These are phyloP conservation scores for Vultur gryphus DNA, from an alignment of 2,797 vertebrate species.

Conservation along the genomic window DNA sequence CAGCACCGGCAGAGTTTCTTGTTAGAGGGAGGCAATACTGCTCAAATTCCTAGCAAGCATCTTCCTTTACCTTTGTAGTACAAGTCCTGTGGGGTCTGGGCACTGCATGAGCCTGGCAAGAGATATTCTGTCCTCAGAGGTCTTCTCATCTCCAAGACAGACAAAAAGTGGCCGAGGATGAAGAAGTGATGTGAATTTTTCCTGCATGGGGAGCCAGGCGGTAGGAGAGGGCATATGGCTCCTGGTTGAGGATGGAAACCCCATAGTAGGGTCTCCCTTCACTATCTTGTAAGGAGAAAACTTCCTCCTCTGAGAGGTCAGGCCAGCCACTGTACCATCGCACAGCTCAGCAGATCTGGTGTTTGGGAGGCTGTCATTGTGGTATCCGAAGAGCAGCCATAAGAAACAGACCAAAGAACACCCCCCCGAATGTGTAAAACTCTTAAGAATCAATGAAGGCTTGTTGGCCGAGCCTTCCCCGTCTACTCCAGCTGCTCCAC, in stretches of 20 bases:
- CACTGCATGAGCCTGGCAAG: background rate
- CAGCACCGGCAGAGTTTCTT: background rate
- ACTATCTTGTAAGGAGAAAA: background rate
- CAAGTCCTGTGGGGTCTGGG: background rate
- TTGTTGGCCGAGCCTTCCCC: background rate
- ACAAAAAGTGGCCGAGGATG: background rate
- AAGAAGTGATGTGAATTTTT: background rate
- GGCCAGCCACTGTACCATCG: background rate
- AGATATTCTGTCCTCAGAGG: background rate
- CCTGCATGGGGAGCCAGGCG: background rate
- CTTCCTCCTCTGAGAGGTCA: background rate
- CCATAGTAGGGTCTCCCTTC: background rate
- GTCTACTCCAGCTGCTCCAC: background rate
- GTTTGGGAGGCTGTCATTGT: rapidly evolving
- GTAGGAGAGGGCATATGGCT: background rate
- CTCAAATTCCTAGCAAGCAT: background rate
- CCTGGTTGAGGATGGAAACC: background rate
- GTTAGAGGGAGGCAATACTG: background rate
- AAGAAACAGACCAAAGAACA: background rate
- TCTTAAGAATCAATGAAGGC: background rate
- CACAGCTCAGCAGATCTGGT: background rate
- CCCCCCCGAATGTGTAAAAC: background rate
- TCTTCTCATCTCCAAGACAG: background rate
- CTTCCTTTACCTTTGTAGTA: background rate
- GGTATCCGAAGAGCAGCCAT: background rate